Evolutionary conservation across 2,888 invertebrate genomes (phyloP).

Genomic region (Eupithecia pulchellata): DNA sequence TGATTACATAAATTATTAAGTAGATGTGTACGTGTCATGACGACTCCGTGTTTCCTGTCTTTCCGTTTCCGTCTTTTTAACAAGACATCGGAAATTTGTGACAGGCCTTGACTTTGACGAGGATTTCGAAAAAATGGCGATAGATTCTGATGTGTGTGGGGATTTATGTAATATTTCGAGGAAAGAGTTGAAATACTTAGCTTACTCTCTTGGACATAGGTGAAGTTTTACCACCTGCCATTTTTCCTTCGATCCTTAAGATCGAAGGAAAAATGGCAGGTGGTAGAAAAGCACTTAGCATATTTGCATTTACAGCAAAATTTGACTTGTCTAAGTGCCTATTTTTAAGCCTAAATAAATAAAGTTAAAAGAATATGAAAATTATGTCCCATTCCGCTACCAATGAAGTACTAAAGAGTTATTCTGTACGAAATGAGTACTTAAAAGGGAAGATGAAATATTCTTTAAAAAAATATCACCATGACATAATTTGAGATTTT

Average conservation of each 20-base stretch:
- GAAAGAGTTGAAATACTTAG: not conserved
- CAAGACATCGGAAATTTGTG: slow-evolving; percentile 24
- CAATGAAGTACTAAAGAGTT: too few species aligned
- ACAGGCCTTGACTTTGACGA: slow-evolving; percentile 15
- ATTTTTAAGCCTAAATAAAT: too few species aligned
- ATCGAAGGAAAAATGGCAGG: not conserved
- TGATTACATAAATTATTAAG: slow-evolving; percentile 32
- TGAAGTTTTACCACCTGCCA: too few species aligned
- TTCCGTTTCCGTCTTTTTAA: slow-evolving; percentile 19
- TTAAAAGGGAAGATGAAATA: too few species aligned
- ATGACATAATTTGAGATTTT: too few species aligned
- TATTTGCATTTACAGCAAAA: too few species aligned
- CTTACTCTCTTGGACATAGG: not conserved
- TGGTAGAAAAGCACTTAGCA: not conserved
- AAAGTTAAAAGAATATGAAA: too few species aligned
- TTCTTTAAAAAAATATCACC: too few species aligned
- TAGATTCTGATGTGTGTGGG: not conserved
- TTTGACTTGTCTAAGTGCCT: too few species aligned
- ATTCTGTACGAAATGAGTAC: too few species aligned
- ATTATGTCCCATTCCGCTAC: too few species aligned
- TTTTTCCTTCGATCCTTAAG: too few species aligned
- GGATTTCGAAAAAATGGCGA: slow-evolving; percentile 9
- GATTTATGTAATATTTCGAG: not conserved
- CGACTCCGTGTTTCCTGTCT: not conserved
- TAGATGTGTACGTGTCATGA: slow-evolving; percentile 21